These are phyloP conservation scores for Epicauta chinensis DNA, from an alignment of 1,140 invertebrate genomes.

Conservation along the genomic window DNA sequence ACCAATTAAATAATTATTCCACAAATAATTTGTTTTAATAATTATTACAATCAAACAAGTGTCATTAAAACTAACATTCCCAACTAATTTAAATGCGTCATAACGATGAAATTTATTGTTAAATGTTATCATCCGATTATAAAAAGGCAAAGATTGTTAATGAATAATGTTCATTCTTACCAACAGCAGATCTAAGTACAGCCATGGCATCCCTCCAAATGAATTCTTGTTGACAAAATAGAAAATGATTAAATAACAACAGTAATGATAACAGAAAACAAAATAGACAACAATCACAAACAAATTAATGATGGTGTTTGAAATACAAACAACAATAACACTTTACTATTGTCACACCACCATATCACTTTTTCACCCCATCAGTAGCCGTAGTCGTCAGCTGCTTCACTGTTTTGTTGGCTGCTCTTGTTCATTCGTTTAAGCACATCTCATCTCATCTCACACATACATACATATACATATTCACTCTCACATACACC, in stretches of 20 bases:
- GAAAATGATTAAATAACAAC: too few relatives aligned
- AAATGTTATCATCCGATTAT: neutral
- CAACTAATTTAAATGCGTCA: too few relatives aligned
- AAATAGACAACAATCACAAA: too few relatives aligned
- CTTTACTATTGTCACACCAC: neutral
- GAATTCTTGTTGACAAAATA: too few relatives aligned
- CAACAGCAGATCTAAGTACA: slow-evolving; percentile 39
- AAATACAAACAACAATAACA: neutral
- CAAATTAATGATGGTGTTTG: too few relatives aligned
- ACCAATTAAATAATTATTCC: too few relatives aligned
- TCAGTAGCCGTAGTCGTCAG: neutral
- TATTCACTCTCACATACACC: too few relatives aligned
- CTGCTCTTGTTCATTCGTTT: neutral
- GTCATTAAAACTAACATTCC: too few relatives aligned
- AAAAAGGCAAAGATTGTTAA: neutral
- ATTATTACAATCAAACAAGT: too few relatives aligned
- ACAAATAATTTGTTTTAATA: too few relatives aligned
- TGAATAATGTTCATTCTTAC: slow-evolving; percentile 24
- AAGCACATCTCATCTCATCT: neutral
- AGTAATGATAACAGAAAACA: too few relatives aligned
- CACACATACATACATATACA: neutral
- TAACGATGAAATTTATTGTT: too few relatives aligned
- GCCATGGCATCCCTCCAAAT: slow-evolving; percentile 34
- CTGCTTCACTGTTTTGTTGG: neutral
- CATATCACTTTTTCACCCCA: neutral